A percentile compares a stretch with the other conserved stretches of the same genome.
These are phyloP conservation scores for Coregonus suidteri DNA, from an alignment of 2,797 vertebrate genomes.

Conservation along the genomic window DNA sequence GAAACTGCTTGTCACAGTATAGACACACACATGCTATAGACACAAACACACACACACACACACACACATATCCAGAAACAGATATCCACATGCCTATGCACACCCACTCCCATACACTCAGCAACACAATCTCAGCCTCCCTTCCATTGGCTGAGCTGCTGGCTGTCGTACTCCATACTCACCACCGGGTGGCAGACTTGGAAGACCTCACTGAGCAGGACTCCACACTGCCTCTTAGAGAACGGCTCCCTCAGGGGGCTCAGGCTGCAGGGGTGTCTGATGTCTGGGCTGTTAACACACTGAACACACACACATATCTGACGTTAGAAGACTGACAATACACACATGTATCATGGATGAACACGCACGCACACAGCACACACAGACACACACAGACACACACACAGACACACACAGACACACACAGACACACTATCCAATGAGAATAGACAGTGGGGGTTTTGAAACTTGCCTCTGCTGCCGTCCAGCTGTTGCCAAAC, in stretches of 20 bases:
- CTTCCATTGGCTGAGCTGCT: background rate
- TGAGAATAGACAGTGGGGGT: background rate
- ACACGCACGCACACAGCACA: background rate
- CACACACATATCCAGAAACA: conserved; percentile 9
- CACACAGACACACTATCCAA: background rate
- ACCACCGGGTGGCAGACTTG: conserved; percentile 96
- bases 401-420: too few relatives aligned
- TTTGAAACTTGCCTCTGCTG: conserved; percentile 74
- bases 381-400: background rate
- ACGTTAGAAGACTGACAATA: conserved; percentile 1
- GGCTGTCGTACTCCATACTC: conserved; percentile 63
- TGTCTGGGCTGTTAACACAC: conserved; percentile 90
- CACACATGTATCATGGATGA: background rate
- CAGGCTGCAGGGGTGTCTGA: conserved; percentile 88
- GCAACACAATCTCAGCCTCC: background rate
- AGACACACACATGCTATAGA: conserved; percentile 1
- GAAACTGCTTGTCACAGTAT: conserved; percentile 14
- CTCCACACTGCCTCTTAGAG: conserved; percentile 89
- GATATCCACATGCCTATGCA: background rate
- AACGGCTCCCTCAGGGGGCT: conserved; percentile 91
- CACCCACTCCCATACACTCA: background rate
- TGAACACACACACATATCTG: conserved; percentile 53
- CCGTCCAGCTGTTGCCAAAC: conserved; percentile 94
- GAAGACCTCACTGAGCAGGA: conserved; percentile 90
- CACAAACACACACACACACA: background rate